Conservation (phyloP, 2,888 invertebrate genomes). For the Scaptomyza tumidula region DNA sequence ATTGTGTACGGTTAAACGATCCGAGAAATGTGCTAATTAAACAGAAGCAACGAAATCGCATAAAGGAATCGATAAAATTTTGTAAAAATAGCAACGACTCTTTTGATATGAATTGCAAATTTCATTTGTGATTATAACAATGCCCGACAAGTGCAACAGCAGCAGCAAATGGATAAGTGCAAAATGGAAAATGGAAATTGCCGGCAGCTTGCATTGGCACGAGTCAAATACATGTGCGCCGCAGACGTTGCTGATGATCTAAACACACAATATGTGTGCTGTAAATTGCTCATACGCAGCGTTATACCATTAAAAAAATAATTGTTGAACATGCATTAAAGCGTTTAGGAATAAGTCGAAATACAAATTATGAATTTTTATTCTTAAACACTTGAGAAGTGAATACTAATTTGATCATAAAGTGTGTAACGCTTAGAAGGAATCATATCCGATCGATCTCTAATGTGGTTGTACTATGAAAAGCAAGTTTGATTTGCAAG, state of each 20-base stretch:
- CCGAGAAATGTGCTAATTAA: slow-evolving; percentile 51
- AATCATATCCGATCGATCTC: too few relatives aligned
- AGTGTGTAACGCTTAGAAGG: too few relatives aligned
- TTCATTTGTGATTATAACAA: slow-evolving; percentile 60
- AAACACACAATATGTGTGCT: slow-evolving; percentile 46
- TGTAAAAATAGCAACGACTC: slow-evolving; percentile 66
- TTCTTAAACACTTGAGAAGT: too few relatives aligned
- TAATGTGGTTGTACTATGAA: too few relatives aligned
- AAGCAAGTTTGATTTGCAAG: too few relatives aligned
- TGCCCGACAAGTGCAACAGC: slow-evolving; percentile 45
- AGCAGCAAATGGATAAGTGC: slow-evolving; percentile 35
- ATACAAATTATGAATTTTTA: neutral
- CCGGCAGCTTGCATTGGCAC: slow-evolving; percentile 23
- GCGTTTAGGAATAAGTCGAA: neutral
- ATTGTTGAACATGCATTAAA: slow-evolving; percentile 18
- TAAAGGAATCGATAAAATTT: slow-evolving; percentile 68
- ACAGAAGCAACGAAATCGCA: slow-evolving; percentile 53
- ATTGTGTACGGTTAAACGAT: slow-evolving; percentile 30
- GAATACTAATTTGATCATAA: too few relatives aligned
- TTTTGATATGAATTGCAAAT: slow-evolving; percentile 73
- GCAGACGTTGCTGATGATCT: slow-evolving; percentile 44
- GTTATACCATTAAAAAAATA: slow-evolving; percentile 37
- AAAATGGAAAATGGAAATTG: slow-evolving; percentile 46
- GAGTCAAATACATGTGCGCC: slow-evolving; percentile 32
- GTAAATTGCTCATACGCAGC: slow-evolving; percentile 54